These are phyloP conservation scores for Podarcis raffonei DNA, from an alignment of 2,113 vertebrate species.

Conservation along the genomic window DNA sequence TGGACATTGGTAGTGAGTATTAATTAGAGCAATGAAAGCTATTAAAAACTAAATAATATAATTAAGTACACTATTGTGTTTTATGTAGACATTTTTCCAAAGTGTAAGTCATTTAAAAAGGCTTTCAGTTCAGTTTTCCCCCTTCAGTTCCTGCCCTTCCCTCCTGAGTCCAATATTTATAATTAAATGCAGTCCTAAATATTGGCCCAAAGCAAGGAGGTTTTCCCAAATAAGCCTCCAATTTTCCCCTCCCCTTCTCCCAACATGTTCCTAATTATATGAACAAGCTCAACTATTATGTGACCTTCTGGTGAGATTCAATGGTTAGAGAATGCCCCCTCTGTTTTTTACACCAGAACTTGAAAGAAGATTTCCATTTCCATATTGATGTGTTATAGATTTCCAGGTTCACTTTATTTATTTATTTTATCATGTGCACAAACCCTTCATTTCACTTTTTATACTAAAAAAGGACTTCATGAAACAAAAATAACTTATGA, in stretches of 20 bases:
- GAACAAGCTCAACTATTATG: conserved; percentile 53
- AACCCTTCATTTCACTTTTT: conserved; percentile 74
- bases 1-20: conserved; percentile 54
- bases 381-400: conserved; percentile 41
- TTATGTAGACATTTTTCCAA: conserved; percentile 73
- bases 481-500: conserved; percentile 81
- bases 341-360: conserved; percentile 34
- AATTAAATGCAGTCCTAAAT: conserved; percentile 72
- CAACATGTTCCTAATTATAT: conserved; percentile 70
- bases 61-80: conserved; percentile 68
- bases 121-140: conserved; percentile 53
- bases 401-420: conserved; percentile 74
- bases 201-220: conserved; percentile 45
- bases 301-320: conserved; percentile 59
- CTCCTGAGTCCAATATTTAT: conserved; percentile 58
- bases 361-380: conserved; percentile 19
- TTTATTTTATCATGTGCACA: conserved; percentile 69
- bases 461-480: conserved; percentile 73
- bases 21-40: conserved; percentile 57
- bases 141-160: conserved; percentile 43
- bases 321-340: conserved; percentile 25
- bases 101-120: conserved; percentile 62
- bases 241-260: conserved; percentile 7
- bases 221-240: conserved; percentile 61
- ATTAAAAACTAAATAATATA: conserved; percentile 68